Conservation (phyloP, 2,113 vertebrate genomes). For the Colaptes auratus region DNA sequence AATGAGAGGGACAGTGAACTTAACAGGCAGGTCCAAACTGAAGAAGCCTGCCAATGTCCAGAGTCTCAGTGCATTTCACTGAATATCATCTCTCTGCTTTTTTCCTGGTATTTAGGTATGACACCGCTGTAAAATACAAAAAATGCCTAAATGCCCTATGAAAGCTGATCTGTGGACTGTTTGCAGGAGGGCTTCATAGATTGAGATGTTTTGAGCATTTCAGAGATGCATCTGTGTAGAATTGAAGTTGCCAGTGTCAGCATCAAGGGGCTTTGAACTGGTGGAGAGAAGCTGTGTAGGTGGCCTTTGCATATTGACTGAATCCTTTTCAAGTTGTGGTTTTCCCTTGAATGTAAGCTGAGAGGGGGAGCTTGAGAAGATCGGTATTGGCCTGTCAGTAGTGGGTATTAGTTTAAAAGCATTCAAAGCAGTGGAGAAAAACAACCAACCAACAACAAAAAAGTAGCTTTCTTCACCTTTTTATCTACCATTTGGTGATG, state of each 20-base stretch:
- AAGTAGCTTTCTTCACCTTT: background rate
- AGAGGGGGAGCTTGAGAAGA: background rate
- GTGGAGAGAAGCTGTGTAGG: slow-evolving; percentile 8
- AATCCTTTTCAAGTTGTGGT: background rate
- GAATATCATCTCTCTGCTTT: background rate
- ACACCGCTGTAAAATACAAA: background rate
- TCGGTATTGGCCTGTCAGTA: background rate
- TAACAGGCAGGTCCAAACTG: background rate
- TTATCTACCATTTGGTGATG: background rate
- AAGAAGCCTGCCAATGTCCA: background rate
- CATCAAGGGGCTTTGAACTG: slow-evolving; percentile 51
- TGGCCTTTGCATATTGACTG: slow-evolving; percentile 32
- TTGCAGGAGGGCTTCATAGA: background rate
- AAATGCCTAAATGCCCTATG: background rate
- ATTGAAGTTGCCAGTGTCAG: background rate
- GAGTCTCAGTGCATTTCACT: background rate
- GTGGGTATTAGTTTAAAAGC: background rate
- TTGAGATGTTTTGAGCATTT: background rate
- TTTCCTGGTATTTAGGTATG: background rate
- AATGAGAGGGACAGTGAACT: background rate
- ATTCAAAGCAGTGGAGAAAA: background rate
- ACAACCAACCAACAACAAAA: background rate
- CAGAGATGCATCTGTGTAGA: background rate
- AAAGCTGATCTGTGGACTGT: background rate
- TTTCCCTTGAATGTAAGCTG: background rate